Evolutionary conservation across 2,888 invertebrate species (phyloP), one percentile per base, ranked within the genome.

Genomic region (Odontocolon sp.): DNA sequence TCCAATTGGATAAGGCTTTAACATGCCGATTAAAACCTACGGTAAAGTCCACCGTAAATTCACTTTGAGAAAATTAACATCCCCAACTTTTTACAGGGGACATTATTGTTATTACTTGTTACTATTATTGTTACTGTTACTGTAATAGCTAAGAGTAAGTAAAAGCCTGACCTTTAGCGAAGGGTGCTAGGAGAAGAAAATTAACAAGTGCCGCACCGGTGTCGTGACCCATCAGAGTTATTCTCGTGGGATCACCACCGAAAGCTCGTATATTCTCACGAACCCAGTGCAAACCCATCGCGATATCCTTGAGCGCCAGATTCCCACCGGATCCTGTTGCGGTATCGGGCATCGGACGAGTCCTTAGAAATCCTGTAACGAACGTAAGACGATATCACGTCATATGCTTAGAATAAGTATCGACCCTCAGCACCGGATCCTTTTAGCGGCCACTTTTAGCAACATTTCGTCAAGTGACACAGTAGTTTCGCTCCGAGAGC

Each of bases 131-230:
- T 28, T 6, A 28, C 6, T 28, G 28, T 28, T n/a, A 16, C 38
- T 36, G 18, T 26, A 38, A 2, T 26, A 21, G 3, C 40, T 40
- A 14, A n/a, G 9, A 40, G 14, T 8, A 3, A 11, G n/a, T 8
- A 23, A 6, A 59, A 59, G 16, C 23, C 56, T 82, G 87, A 95
- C 95, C 95, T 92, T 94, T 95, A 54, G 95, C 94, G 26, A 94
- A 94, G 0, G 96, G 95, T 63, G 96, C 94, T 85, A 97, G 94
- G 86, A 97, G 94, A 68, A 98, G 92, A 42, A 97, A 93, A 90
- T 96, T 96, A 80, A 94, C 96, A 36, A 97, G 92, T 1, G 96
- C 96, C 0, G 97, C 97, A 0, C 97, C 98, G 2, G 95, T 95
- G 63, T 95, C 96, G 91, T 97, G 97, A 1, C 96, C 98, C 80